Conservation (phyloP, 2,113 vertebrate genomes). For the Hystrix cristata region DNA sequence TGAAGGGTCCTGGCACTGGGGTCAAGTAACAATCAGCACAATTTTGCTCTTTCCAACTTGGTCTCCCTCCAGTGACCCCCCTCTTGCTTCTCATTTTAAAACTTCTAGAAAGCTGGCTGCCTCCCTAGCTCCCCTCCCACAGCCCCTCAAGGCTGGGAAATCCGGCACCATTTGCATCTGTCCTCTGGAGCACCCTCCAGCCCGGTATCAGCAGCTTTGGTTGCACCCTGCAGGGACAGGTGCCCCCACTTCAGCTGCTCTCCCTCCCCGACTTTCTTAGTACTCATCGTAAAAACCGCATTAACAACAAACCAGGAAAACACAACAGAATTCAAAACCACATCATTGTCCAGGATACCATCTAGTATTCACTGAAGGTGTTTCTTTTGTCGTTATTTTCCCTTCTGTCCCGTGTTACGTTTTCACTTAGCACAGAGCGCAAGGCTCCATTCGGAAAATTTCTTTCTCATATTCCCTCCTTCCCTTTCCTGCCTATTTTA, state of each 20-base stretch:
- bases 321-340: background rate
- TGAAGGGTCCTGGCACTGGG: too few relatives aligned
- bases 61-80: background rate
- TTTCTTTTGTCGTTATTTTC: background rate
- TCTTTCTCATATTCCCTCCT: background rate
- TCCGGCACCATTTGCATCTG: background rate
- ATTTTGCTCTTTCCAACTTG: background rate
- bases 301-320: background rate
- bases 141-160: rapidly evolving
- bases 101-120: background rate
- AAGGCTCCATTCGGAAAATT: rapidly evolving
- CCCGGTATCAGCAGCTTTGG: too few relatives aligned
- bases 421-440: background rate
- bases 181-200: too few relatives aligned
- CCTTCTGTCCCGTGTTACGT: too few relatives aligned
- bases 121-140: background rate
- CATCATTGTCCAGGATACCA: rapidly evolving
- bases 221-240: background rate
- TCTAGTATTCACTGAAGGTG: background rate
- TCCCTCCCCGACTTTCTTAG: background rate
- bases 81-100: background rate
- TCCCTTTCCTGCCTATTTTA: background rate
- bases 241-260: rapidly evolving
- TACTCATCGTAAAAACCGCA: background rate
- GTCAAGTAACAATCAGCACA: background rate